These are phyloP conservation scores for Meloidogyne floridensis DNA, from an alignment of 1,140 invertebrate genomes.

Conservation along the genomic window DNA sequence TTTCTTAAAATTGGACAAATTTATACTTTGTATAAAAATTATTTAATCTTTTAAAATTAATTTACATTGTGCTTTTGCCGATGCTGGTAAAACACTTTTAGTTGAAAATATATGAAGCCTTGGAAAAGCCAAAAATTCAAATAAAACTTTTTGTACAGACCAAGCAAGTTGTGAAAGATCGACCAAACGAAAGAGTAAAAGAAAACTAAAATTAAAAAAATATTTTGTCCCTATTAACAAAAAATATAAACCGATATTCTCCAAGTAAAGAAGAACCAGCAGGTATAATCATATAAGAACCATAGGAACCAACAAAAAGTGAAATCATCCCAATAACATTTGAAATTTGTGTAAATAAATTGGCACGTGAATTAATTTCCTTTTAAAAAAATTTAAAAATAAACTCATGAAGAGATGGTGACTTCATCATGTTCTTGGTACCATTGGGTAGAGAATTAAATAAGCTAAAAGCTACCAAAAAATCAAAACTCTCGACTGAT, in stretches of 20 bases:
- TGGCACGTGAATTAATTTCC: slow-evolving; percentile 46
- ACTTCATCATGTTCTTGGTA: too few species aligned
- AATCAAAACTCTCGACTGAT: too few species aligned
- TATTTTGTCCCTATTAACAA: neutral
- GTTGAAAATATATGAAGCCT: slow-evolving; percentile 20
- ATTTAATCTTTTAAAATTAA: neutral
- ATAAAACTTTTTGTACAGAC: slow-evolving; percentile 59
- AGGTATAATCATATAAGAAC: slow-evolving; percentile 59
- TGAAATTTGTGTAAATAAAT: slow-evolving; percentile 57
- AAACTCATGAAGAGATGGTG: too few species aligned
- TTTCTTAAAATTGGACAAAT: too few species aligned
- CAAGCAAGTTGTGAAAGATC: slow-evolving; percentile 58
- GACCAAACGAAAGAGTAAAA: slow-evolving; percentile 54
- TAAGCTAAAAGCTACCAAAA: too few species aligned
- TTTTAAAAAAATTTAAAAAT: neutral
- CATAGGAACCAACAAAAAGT: slow-evolving; percentile 61
- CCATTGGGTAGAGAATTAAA: too few species aligned
- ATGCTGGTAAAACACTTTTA: slow-evolving; percentile 40
- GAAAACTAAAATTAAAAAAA: slow-evolving; percentile 45
- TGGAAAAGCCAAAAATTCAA: slow-evolving; percentile 53
- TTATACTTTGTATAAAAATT: too few species aligned
- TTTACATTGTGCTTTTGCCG: slow-evolving; percentile 58
- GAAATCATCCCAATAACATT: slow-evolving; percentile 59
- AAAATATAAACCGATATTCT: neutral
- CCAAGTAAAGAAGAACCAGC: slow-evolving; percentile 39